Evolutionary conservation across 2,888 invertebrate genomes (phyloP).

Genomic region (Ectropis crepuscularia): DNA sequence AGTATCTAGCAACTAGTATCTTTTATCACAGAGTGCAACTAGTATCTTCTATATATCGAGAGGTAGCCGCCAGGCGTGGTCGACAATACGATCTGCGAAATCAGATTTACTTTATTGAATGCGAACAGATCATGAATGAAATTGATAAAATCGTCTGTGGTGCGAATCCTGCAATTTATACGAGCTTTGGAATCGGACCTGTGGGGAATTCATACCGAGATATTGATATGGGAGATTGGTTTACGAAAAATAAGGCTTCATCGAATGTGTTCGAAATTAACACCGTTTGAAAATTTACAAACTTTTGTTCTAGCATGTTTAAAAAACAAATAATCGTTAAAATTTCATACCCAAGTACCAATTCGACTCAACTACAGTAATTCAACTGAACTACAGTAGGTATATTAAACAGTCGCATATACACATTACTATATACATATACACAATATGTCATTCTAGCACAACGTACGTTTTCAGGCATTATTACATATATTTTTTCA

Average conservation of each 20-base stretch:
- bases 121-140: constrained; percentile 72
- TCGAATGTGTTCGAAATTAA: neutral
- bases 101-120: constrained; percentile 75
- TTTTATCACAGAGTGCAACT: too few relatives aligned
- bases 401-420: too few relatives aligned
- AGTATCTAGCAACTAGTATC: too few relatives aligned
- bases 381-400: too few relatives aligned
- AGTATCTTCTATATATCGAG: constrained; percentile 39
- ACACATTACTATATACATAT: too few relatives aligned
- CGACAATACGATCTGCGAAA: constrained; percentile 70
- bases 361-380: too few relatives aligned
- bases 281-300: neutral
- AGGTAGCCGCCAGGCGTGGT: constrained; percentile 57
- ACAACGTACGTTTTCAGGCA: too few relatives aligned
- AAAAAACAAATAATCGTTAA: too few relatives aligned
- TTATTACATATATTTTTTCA: too few relatives aligned
- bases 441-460: too few relatives aligned
- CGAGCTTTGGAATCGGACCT: constrained; percentile 50
- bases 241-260: constrained; percentile 16
- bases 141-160: constrained; percentile 77
- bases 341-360: too few relatives aligned
- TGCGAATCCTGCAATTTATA: constrained; percentile 58
- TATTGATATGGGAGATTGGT: constrained; percentile 29
- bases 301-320: too few relatives aligned
- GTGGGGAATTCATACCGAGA: constrained; percentile 27